These are phyloP conservation scores for Papilio glaucus DNA, from an alignment of 1,140 invertebrate genomes.

Conservation along the genomic window DNA sequence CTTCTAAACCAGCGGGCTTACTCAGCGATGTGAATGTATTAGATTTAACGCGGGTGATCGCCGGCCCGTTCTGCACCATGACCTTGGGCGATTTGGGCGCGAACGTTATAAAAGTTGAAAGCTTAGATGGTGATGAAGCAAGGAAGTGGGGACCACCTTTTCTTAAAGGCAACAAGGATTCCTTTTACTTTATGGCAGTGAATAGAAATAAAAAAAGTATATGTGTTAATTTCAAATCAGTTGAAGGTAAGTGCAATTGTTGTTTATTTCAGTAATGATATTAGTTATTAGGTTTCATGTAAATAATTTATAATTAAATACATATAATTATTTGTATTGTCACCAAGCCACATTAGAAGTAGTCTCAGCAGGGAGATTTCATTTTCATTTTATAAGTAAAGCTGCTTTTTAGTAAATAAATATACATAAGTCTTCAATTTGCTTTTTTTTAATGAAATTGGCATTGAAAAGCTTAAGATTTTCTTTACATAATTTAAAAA, in stretches of 20 bases:
- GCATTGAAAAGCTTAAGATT: too few relatives aligned
- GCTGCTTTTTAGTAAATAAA: too few relatives aligned
- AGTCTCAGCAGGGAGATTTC: too few relatives aligned
- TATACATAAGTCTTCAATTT: too few relatives aligned
- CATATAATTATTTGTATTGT: too few relatives aligned
- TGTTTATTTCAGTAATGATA: background rate
- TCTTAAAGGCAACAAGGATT: constrained; percentile 87
- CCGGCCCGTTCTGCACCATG: constrained; percentile 96
- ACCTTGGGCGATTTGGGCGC: constrained; percentile 96
- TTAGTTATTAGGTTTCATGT: too few relatives aligned
- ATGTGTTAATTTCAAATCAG: constrained; percentile 92
- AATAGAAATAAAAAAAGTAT: constrained; percentile 99
- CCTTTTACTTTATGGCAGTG: constrained; percentile 93
- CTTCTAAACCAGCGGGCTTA: constrained; percentile 74
- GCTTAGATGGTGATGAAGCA: constrained; percentile 93
- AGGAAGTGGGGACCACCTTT: constrained; percentile 97
- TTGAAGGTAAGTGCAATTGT: constrained; percentile 71
- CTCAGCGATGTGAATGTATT: constrained; percentile 88
- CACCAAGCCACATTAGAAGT: too few relatives aligned
- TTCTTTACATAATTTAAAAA: too few relatives aligned
- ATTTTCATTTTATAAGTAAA: too few relatives aligned
- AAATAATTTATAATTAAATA: too few relatives aligned
- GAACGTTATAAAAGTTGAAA: constrained; percentile 96
- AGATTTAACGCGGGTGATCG: constrained; percentile 93
- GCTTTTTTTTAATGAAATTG: too few relatives aligned